Evolutionary conservation across 2,888 invertebrate species (phyloP), one percentile per base, ranked within the genome.

Genomic region (Pycnomerus fuliginosus): DNA sequence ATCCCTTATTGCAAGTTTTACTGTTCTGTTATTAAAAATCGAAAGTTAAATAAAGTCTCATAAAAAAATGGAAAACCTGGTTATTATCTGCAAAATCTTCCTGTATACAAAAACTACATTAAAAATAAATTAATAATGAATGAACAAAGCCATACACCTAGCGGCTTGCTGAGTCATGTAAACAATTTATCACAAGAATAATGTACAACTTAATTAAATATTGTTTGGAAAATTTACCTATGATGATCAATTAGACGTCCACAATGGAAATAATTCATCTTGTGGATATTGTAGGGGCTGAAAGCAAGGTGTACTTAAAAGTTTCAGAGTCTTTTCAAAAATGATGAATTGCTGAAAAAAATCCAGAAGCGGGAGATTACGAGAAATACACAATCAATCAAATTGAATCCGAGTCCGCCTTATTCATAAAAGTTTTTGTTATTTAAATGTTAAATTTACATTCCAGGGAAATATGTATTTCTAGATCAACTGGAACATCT

Each of bases 181-280:
- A 39, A 39, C 39, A 39, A 20, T 25, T 11, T 24, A 32, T 25
- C 11, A 11, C 10, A 35, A 27, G 27, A 35, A 35, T 35, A 35
- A 25, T 35, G 23, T 22, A n/a, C 15, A 35, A 27, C 24, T 25
- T 27, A 16, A 27, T 37, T 37, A 17, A 30, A 31, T 22, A n/a
- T n/a, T n/a, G 20, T 13, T 2, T 14, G 11, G 14, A 29, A 14
- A 16, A 16, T 31, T 10, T n/a, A 3, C 17, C 7, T 12, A 5
- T 8, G 11, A 33, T 10, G 20, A 33, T 12, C 22, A 33, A n/a
- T n/a, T n/a, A n/a, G n/a, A n/a, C n/a, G n/a, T n/a, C n/a, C n/a
- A n/a, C n/a, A n/a, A n/a, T n/a, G n/a, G n/a, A 23, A 23, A 23
- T 23, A 23, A 23, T 23, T 23, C 23, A 23, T 23, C 23, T 23